A percentile compares a stretch with the other conserved stretches of the same genome.
These are phyloP conservation scores for Oncorhynchus mykiss DNA, from an alignment of 2,113 vertebrate species.

Conservation along the genomic window DNA sequence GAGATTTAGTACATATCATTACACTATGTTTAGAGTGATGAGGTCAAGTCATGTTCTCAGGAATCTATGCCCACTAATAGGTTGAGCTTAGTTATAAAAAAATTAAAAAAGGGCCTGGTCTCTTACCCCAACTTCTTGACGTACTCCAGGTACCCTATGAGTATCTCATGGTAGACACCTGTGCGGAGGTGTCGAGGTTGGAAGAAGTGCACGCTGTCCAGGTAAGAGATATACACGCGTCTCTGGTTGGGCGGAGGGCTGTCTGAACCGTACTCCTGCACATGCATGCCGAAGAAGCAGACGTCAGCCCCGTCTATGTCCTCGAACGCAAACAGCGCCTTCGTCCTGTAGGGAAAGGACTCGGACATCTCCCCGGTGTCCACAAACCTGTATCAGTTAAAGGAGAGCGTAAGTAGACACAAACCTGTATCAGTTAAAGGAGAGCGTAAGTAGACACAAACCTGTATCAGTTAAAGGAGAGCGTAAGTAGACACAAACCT, in stretches of 20 bases:
- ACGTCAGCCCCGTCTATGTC: slow-evolving; percentile 93
- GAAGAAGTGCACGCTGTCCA: slow-evolving; percentile 99
- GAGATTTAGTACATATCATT: too few species aligned
- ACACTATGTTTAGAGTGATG: background rate
- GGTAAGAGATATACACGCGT: slow-evolving; percentile 97
- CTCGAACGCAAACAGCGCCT: slow-evolving; percentile 98
- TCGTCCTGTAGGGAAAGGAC: slow-evolving; percentile 96
- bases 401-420: background rate
- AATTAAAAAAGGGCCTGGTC: background rate
- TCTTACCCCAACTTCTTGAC: slow-evolving; percentile 93
- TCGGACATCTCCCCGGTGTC: slow-evolving; percentile 97
- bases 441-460: background rate
- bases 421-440: background rate
- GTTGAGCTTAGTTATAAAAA: background rate
- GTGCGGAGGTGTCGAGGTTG: slow-evolving; percentile 93
- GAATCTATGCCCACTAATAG: background rate
- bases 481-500: too few species aligned
- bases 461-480: background rate
- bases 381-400: slow-evolving; percentile 82
- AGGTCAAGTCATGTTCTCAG: background rate
- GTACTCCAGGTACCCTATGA: slow-evolving; percentile 96
- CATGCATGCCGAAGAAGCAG: slow-evolving; percentile 99
- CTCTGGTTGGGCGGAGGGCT: slow-evolving; percentile 97
- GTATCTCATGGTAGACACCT: slow-evolving; percentile 94
- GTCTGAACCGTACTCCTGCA: slow-evolving; percentile 97